phyloP scores from a whole-genome alignment of 2,797 vertebrate species.

The Eutrigla gurnardus region DNA sequence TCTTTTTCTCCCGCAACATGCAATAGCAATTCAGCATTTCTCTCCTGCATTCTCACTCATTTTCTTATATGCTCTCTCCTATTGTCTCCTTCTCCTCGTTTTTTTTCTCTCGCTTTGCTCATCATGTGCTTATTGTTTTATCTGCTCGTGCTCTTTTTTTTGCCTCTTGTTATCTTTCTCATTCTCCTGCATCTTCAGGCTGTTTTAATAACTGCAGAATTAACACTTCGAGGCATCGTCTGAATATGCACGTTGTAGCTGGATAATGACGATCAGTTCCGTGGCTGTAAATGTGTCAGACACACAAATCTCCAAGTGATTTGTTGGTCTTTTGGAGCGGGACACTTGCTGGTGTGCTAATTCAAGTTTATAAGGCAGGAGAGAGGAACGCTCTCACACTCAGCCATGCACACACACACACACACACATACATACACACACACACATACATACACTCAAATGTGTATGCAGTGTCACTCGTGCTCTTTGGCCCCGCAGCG shows the following conservation, averaged over 20 bases:
- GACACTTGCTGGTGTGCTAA: slow-evolving; percentile 45
- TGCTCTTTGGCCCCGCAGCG: slow-evolving; percentile 61
- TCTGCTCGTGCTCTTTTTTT: background rate
- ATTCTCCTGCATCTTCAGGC: slow-evolving; percentile 32
- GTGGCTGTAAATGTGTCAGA: slow-evolving; percentile 56
- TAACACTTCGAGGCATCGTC: slow-evolving; percentile 45
- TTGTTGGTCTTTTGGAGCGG: slow-evolving; percentile 56
- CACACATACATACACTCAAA: slow-evolving; percentile 44
- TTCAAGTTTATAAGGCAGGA: slow-evolving; percentile 58
- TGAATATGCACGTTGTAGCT: slow-evolving; percentile 61
- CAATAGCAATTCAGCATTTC: slow-evolving; percentile 76
- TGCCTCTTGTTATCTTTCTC: background rate
- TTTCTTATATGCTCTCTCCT: slow-evolving; percentile 40
- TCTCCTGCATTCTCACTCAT: slow-evolving; percentile 50
- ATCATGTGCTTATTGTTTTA: slow-evolving; percentile 33
- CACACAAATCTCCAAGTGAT: slow-evolving; percentile 53
- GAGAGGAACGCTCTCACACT: slow-evolving; percentile 39
- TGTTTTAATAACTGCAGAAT: slow-evolving; percentile 61
- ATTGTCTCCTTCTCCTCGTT: slow-evolving; percentile 21
- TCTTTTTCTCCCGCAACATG: slow-evolving; percentile 57
- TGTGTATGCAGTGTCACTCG: slow-evolving; percentile 56
- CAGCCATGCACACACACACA: slow-evolving; percentile 22
- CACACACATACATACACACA: slow-evolving; percentile 34
- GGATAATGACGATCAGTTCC: slow-evolving; percentile 61
- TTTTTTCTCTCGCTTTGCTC: slow-evolving; percentile 22